Base-by-base conservation (phyloP, 2,888 invertebrate species). In the Polydrusus tereticollis region DNA sequence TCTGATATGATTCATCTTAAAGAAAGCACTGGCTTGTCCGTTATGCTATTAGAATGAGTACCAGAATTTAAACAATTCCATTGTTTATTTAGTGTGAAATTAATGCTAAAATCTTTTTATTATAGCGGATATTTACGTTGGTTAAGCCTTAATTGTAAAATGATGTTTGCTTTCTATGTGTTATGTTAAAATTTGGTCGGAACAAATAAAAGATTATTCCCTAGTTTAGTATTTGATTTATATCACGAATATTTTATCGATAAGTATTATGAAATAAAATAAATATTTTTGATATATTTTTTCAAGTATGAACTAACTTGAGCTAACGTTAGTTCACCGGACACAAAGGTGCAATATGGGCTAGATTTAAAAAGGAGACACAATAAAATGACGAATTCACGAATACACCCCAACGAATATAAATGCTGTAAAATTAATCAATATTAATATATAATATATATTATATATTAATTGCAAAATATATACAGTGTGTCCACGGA, bases 181-280 rank as follows among this genome's bases (percentile, higher is more conserved):
- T 77, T 76, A 65, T 69, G 77, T 78, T 74, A 76, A 76, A 75
- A 74, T 73, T 75, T 68, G 72, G 76, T 71, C 78, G 78, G 78
- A 79, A 79, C 78, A 79, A 79, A 79, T 73, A 79, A 73, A 57
- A 77, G 78, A 79, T 79, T 77, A 78, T 76, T 71, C 47, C 58
- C 20, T n/a, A 41, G 62, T 52, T 41, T 29, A 47, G 57, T 72
- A 57, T 67, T 72, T 72, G 43, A 67, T 66, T 59, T 70, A 62
- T n/a, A n/a, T 38, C 55, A 47, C 57, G 33, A 45, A 62, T 66
- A 38, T 72, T 67, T 66, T 55, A 67, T 72, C 50, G 47, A 67
- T 62, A n/a, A n/a, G n/a, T n/a, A 66, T 62, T 55, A 16, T 29
- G 52, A 55, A 33, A 33, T 55, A 7, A n/a, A n/a, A 26, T 50